phyloP scores from a whole-genome alignment of 30 jellyfish, hydroid and myxozoan species.

The Haliclystus octoradiatus region DNA sequence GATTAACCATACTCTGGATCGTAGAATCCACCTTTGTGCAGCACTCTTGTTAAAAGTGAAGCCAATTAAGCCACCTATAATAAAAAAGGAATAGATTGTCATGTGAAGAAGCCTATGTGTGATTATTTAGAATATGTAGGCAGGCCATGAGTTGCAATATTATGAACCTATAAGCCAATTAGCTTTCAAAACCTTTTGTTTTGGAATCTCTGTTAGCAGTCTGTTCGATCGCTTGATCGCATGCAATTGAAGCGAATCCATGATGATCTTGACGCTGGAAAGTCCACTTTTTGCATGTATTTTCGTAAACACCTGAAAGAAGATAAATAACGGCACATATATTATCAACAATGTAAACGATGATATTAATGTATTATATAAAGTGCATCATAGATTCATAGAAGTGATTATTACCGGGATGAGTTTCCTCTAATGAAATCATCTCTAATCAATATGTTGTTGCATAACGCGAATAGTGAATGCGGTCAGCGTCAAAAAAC shows the following conservation, averaged over 20 bases:
- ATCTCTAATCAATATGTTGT: slow-evolving; percentile 61
- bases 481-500: slow-evolving; percentile 53
- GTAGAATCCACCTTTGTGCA: slow-evolving; percentile 43
- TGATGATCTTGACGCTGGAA: slow-evolving; percentile 36
- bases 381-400: too few relatives aligned
- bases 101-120: too few relatives aligned
- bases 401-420: slow-evolving; percentile 37
- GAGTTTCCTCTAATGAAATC: slow-evolving; percentile 36
- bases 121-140: too few relatives aligned
- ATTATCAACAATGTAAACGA: too few relatives aligned
- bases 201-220: slow-evolving; percentile 57
- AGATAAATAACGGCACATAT: too few relatives aligned
- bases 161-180: too few relatives aligned
- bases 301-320: too few relatives aligned
- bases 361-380: too few relatives aligned
- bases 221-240: slow-evolving; percentile 55
- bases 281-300: slow-evolving; percentile 32
- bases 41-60: slow-evolving; percentile 47
- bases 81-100: too few relatives aligned
- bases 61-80: slow-evolving; percentile 66
- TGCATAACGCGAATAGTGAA: slow-evolving; percentile 52
- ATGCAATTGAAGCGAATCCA: slow-evolving; percentile 45
- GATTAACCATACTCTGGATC: slow-evolving; percentile 10
- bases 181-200: too few relatives aligned
- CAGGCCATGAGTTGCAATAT: too few relatives aligned